Percentiles rank a stretch among this genome's conserved stretches.
phyloP scores from a whole-genome alignment of 2,888 invertebrate species.

The Oasisia sp. region DNA sequence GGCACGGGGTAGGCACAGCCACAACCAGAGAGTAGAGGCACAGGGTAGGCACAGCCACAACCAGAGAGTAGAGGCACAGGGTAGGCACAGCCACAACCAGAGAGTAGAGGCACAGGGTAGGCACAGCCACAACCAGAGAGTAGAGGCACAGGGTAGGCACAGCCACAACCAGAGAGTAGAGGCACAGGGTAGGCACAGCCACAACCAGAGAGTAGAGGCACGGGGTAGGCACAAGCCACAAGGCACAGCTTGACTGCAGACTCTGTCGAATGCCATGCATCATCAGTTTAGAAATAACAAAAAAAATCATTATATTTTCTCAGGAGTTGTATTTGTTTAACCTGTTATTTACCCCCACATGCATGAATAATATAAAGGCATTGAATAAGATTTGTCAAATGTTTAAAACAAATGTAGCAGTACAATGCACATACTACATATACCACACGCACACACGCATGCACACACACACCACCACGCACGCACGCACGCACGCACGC shows the following conservation, averaged over 20 bases:
- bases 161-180: background rate
- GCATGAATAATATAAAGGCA: too few species aligned
- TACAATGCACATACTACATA: too few species aligned
- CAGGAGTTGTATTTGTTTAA: too few species aligned
- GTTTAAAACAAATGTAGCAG: too few species aligned
- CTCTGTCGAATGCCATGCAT: background rate
- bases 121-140: background rate
- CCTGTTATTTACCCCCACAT: too few species aligned
- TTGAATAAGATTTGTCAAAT: too few species aligned
- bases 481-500: too few species aligned
- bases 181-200: background rate
- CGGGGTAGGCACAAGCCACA: background rate
- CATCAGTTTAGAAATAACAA: too few species aligned
- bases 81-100: background rate
- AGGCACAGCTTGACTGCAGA: background rate
- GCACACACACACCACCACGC: too few species aligned
- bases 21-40: background rate
- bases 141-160: background rate
- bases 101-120: background rate
- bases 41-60: background rate
- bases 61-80: background rate
- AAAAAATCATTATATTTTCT: too few species aligned
- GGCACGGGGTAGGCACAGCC: background rate
- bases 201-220: background rate
- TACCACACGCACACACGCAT: too few species aligned